Evolutionary conservation across 2,888 invertebrate genomes (phyloP), one percentile per base, ranked within the genome.

Genomic region (Monopis laevigella): DNA sequence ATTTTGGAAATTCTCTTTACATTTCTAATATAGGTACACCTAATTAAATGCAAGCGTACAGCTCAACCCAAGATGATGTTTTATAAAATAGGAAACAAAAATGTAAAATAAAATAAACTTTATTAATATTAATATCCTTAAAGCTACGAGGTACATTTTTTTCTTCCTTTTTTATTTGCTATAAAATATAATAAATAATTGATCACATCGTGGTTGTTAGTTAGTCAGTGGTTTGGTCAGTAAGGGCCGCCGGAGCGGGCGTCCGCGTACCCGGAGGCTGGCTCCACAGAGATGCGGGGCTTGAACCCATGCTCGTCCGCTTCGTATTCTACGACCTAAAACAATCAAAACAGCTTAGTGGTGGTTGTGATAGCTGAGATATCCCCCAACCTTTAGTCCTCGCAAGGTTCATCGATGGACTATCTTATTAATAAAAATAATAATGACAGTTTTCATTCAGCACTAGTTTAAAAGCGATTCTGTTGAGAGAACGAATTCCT

Each of bases 221-320:
- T 21, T 21, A 5, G 8, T 21, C 5, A 21, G 5, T 21, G 5
- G 24, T 5, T 21, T 21, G 24, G 5, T 8, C 13, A 73, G 42
- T 75, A 78, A 40, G 72, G 69, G 47, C 72, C 75, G 36, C 62
- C 65, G 1, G 45, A 57, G 0, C 63, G 49, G 0, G 71, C 69
- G 26, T 72, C 73, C 35, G 75, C 72, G 0, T 73, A 64, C 56
- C 32, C 54, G 5, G 56, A 12, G 4, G 57, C 67, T 0, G 69
- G 63, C 45, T 75, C 73, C 45, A 77, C 69, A 1, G 85, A 82
- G 51, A 88, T 86, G 51, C 84, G 83, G 12, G 88, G 88, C 52
- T 84, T 84, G 69, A 85, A 89, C 5, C 89, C 89, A 30, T 84
- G 70, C 53, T 85, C 84, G 51, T 88, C 87, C n/a, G 88, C 89